Conservation (phyloP, 2,888 invertebrate species). For the Tipula helvola region DNA sequence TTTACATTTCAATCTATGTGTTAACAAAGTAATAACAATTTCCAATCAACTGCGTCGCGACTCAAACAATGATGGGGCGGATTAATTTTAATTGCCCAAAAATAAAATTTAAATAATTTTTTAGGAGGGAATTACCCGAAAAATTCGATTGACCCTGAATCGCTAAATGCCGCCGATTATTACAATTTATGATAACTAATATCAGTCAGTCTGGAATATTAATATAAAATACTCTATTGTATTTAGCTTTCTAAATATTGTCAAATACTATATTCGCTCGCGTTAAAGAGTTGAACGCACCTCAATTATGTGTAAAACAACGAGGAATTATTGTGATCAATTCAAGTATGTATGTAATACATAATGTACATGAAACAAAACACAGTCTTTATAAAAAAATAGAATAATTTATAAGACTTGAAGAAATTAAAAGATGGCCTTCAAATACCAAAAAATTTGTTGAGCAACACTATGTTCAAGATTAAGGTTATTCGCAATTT, state of each 20-base stretch:
- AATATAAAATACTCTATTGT: too few species aligned
- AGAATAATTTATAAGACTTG: not conserved
- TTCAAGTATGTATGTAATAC: too few species aligned
- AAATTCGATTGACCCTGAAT: too few species aligned
- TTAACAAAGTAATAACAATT: not conserved
- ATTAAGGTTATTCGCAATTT: not conserved
- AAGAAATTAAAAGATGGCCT: not conserved
- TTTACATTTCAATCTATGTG: too few species aligned
- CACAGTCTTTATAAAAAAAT: not conserved
- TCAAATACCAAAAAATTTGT: not conserved
- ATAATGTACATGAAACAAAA: not conserved
- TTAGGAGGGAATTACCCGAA: not conserved
- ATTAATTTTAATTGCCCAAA: not conserved
- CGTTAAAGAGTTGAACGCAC: not conserved
- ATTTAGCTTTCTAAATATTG: too few species aligned
- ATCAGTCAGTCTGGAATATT: too few species aligned
- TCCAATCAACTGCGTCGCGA: not conserved
- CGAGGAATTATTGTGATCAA: too few species aligned
- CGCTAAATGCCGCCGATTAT: too few species aligned
- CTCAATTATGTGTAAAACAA: too few species aligned
- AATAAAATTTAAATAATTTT: not conserved
- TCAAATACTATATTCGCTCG: too few species aligned
- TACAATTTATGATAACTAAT: too few species aligned
- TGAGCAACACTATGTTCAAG: not conserved
- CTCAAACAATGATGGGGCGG: too few species aligned